These are phyloP conservation scores for Drosophila triauraria DNA, from an alignment of 1,140 invertebrate genomes.

Conservation along the genomic window DNA sequence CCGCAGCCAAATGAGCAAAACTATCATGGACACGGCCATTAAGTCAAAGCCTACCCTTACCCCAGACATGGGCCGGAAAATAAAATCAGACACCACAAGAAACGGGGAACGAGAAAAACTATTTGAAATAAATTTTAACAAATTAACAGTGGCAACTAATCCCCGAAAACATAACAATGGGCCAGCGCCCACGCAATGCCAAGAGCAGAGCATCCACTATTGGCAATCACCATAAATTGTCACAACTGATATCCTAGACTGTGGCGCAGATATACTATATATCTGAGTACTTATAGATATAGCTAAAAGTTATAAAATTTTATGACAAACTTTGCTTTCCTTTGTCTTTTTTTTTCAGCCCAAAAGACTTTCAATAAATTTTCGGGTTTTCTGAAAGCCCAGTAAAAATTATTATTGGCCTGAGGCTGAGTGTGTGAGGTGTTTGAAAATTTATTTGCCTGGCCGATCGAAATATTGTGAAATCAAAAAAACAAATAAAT, in stretches of 20 bases:
- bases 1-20: constrained; percentile 42
- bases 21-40: constrained; percentile 34
- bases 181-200: constrained; percentile 28
- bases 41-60: constrained; percentile 4
- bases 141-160: constrained; percentile 61
- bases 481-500: constrained; percentile 82
- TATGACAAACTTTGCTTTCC: constrained; percentile 71
- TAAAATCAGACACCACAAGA: constrained; percentile 12
- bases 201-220: constrained; percentile 17
- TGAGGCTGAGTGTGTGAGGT: background rate
- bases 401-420: constrained; percentile 24
- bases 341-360: constrained; percentile 49
- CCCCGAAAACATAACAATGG: constrained; percentile 47
- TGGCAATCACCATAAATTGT: constrained; percentile 58
- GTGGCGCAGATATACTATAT: background rate
- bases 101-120: background rate
- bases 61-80: background rate
- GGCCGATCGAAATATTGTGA: constrained; percentile 80
- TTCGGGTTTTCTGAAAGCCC: constrained; percentile 29
- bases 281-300: constrained; percentile 14
- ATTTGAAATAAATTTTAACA: constrained; percentile 67
- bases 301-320: constrained; percentile 59
- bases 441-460: constrained; percentile 72
- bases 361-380: constrained; percentile 66
- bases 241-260: constrained; percentile 59